Evolutionary conservation across 2,888 invertebrate genomes (phyloP), one percentile per base, ranked within the genome.

Genomic region (Homarus gammarus): DNA sequence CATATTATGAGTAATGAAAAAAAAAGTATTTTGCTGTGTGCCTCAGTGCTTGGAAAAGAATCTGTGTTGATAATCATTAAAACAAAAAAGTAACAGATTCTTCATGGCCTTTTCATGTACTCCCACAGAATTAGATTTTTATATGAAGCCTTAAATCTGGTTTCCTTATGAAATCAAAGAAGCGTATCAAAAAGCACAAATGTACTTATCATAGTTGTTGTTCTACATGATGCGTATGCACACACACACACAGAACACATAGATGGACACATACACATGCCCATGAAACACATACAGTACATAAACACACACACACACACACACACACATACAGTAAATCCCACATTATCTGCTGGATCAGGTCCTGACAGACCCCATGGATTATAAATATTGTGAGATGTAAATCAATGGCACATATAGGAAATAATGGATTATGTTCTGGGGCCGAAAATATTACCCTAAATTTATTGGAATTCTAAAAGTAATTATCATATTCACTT

Each of bases 131-230:
- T 64, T 64, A 5, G 8, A 27, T 64, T 5, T 64, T 64, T 64
- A 12, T 64, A 27, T 27, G 61, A 56, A 72, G 56, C 86, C 86
- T 79, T 79, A 70, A 51, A 27, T 51, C 86, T 87, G 87, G 87
- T 64, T 77, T 61, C 40, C 49, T 83, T 83, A 87, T 79, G 38
- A 89, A 89, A 84, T 89, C 78, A 89, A 89, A 84, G 78, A 72
- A 83, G 78, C 64, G 68, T 84, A 83, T 83, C 83, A 88, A 88
- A 83, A 88, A 88, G 75, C 81, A 87, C 82, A 82, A 82, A 82
- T 87, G 82, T 83, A 87, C 44, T 82, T 83, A 82, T 82, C 40
- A 51, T 56, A 64, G 31, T 40, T 64, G 40, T n/a, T n/a, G n/a
- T n/a, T n/a, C n/a, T 18, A 22, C 10, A 27, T 44, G 31, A 78